Percentiles rank a stretch among this genome's conserved stretches.
Evolutionary conservation across 2,888 invertebrate genomes (phyloP).

Genomic region (Scotopteryx bipunctaria): DNA sequence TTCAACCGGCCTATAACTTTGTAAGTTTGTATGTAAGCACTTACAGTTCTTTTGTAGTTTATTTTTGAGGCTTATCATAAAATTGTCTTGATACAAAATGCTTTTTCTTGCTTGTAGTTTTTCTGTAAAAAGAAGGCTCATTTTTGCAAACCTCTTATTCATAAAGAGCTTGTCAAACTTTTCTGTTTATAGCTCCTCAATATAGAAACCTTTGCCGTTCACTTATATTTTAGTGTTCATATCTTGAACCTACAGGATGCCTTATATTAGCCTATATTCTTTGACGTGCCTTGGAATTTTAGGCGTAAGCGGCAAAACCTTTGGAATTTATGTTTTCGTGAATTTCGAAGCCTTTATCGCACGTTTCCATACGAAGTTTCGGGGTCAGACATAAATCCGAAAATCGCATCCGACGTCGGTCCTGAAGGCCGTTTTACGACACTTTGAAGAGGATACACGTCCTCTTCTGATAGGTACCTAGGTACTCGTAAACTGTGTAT

Average conservation of each 20-base stretch:
- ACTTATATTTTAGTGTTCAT: slow-evolving; percentile 35
- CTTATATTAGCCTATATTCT: slow-evolving; percentile 29
- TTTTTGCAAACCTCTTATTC: slow-evolving; percentile 1
- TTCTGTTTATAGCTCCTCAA: slow-evolving; percentile 25
- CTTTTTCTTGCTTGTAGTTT: not conserved
- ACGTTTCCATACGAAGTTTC: slow-evolving; percentile 52
- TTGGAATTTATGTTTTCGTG: slow-evolving; percentile 51
- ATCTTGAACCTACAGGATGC: slow-evolving; percentile 30
- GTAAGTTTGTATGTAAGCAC: not conserved
- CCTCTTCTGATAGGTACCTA: slow-evolving; percentile 36
- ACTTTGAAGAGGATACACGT: slow-evolving; percentile 47
- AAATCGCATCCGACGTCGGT: slow-evolving; percentile 50
- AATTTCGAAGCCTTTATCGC: slow-evolving; percentile 51
- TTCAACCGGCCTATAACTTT: slow-evolving; percentile 15
- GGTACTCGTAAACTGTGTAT: slow-evolving; percentile 34
- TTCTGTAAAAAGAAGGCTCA: not conserved
- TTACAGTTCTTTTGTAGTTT: slow-evolving; percentile 11
- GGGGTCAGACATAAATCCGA: slow-evolving; percentile 57
- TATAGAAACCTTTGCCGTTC: slow-evolving; percentile 26
- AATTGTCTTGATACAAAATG: not conserved
- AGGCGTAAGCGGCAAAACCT: slow-evolving; percentile 35
- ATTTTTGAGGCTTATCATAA: slow-evolving; percentile 2
- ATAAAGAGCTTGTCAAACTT: slow-evolving; percentile 11
- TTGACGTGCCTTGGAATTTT: slow-evolving; percentile 29
- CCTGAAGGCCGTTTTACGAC: slow-evolving; percentile 53